Conservation (phyloP, 30 jellyfish, hydroid and myxozoan species). For the Clytia hemisphaerica region DNA sequence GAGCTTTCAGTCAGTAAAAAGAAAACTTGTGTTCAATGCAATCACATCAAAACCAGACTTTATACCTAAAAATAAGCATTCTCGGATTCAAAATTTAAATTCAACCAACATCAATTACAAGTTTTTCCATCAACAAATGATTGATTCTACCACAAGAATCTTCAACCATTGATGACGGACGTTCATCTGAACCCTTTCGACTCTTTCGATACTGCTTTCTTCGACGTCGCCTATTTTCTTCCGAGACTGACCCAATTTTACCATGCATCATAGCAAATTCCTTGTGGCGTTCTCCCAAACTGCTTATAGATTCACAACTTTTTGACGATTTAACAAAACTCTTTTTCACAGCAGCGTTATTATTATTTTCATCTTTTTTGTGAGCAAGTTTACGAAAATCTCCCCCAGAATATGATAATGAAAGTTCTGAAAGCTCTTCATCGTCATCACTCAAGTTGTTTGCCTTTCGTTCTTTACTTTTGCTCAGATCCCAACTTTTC, state of each 20-base stretch:
- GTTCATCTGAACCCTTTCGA: constrained; percentile 49
- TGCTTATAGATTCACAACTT: constrained; percentile 18
- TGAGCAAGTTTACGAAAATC: too few relatives aligned
- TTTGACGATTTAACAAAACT: too few relatives aligned
- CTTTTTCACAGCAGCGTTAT: neutral
- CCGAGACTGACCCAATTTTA: constrained; percentile 66
- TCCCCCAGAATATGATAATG: constrained; percentile 27
- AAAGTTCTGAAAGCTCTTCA: neutral
- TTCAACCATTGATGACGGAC: too few relatives aligned
- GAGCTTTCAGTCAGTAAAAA: too few relatives aligned
- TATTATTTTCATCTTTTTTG: constrained; percentile 2
- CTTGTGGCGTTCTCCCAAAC: constrained; percentile 53
- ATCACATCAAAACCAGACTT: too few relatives aligned
- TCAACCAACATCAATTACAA: too few relatives aligned
- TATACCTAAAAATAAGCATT: too few relatives aligned
- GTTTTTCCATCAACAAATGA: too few relatives aligned
- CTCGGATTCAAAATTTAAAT: too few relatives aligned
- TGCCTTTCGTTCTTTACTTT: neutral
- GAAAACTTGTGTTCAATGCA: too few relatives aligned
- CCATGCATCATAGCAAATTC: constrained; percentile 88
- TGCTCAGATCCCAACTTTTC: constrained; percentile 19
- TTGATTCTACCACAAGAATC: too few relatives aligned
- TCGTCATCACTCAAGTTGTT: neutral
- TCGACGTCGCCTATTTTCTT: constrained; percentile 63
- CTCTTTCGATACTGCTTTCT: constrained; percentile 62